Conservation (phyloP, 2,113 vertebrate genomes). For the Kryptolebias marmoratus region DNA sequence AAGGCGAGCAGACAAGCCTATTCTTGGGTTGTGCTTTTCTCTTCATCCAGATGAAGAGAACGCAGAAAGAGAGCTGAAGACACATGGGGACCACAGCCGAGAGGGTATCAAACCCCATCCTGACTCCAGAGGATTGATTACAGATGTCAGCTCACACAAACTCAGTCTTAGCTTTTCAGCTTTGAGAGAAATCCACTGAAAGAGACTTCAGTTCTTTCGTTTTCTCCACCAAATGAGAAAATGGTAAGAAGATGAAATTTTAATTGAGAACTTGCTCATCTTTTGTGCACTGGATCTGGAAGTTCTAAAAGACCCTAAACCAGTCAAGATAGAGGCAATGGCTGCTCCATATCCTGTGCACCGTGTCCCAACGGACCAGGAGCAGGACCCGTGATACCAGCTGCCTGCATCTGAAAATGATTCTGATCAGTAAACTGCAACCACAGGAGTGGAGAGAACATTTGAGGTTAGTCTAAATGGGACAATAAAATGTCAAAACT, state of each 20-base stretch:
- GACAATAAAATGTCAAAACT: background rate
- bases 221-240: conserved; percentile 23
- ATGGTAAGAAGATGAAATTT: conserved; percentile 49
- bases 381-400: conserved; percentile 36
- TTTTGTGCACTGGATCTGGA: conserved; percentile 27
- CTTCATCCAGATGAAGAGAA: conserved; percentile 41
- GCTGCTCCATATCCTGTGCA: conserved; percentile 52
- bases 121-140: conserved; percentile 49
- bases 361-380: conserved; percentile 42
- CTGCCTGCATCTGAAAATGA: conserved; percentile 29
- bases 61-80: conserved; percentile 42
- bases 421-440: conserved; percentile 38
- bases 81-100: conserved; percentile 32
- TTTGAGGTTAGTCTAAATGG: background rate
- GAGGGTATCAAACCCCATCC: conserved; percentile 47
- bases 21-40: conserved; percentile 45
- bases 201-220: conserved; percentile 13
- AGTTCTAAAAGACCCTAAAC: conserved; percentile 43
- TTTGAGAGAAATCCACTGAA: conserved; percentile 5
- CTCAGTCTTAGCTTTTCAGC: conserved; percentile 25
- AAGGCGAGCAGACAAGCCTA: conserved; percentile 51
- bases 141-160: conserved; percentile 54
- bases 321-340: conserved; percentile 26
- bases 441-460: conserved; percentile 1
- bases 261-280: conserved; percentile 47